phyloP scores from a whole-genome alignment of 2,113 vertebrate species.

The pig (Sus scrofa) region T2T-Sscrofa CM000818.6:40615001-40615500 shows the following conservation, averaged over 20 bases:
- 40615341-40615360: neutral
- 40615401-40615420: neutral
- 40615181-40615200: neutral
- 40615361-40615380: slow-evolving; percentile 19
- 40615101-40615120: neutral
- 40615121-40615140: neutral
- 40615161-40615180: slow-evolving; percentile 37
- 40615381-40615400: neutral
- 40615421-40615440: neutral
- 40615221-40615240: neutral
- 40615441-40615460: neutral
- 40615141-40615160: slow-evolving; percentile 43
- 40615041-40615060: slow-evolving; percentile 1
- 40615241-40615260: slow-evolving; percentile 55
- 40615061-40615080: slow-evolving; percentile 1
- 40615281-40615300: slow-evolving; percentile 19
- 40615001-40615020: neutral
- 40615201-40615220: slow-evolving; percentile 21
- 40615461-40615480: neutral
- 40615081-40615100: slow-evolving; percentile 19
- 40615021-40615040: slow-evolving; percentile 18
- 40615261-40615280: neutral
- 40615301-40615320: slow-evolving; percentile 27
- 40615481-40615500: neutral
- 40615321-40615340: neutral